A percentile compares a stretch with the other conserved stretches of the same genome.
Evolutionary conservation across 2,888 invertebrate species (phyloP).

Genomic region (Alloscopus bannaensis): DNA sequence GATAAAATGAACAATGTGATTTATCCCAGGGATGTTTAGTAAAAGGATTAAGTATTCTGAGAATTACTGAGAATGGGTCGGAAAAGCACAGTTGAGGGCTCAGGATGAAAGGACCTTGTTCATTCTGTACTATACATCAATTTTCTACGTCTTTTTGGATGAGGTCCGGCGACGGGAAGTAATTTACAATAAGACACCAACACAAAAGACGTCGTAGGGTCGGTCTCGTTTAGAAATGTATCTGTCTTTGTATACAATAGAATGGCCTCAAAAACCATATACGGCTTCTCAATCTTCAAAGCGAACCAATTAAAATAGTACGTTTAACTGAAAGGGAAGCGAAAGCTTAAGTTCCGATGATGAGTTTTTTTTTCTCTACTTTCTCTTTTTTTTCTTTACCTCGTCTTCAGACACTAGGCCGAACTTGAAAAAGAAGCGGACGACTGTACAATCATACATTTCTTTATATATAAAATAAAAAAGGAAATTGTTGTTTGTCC

Average conservation of each 20-base stretch:
- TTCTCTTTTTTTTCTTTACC: constrained; percentile 8
- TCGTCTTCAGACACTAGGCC: constrained; percentile 19
- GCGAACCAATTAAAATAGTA: too few relatives aligned
- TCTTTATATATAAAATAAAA: constrained; percentile 11
- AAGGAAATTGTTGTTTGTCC: too few relatives aligned
- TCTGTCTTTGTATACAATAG: neutral
- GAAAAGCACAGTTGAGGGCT: too few relatives aligned
- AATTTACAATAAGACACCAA: constrained; percentile 23
- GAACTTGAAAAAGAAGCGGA: neutral
- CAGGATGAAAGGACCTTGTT: too few relatives aligned
- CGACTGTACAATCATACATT: neutral
- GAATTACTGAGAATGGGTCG: too few relatives aligned
- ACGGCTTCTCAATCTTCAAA: constrained; percentile 11
- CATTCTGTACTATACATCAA: too few relatives aligned
- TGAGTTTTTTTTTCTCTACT: constrained; percentile 15
- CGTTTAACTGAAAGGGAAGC: neutral
- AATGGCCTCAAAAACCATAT: constrained; percentile 9
- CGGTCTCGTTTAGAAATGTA: neutral
- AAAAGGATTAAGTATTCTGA: too few relatives aligned
- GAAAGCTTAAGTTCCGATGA: constrained; percentile 9
- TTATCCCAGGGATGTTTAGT: too few relatives aligned
- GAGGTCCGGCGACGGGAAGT: too few relatives aligned
- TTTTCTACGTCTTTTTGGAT: too few relatives aligned
- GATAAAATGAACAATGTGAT: too few relatives aligned
- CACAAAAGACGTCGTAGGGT: neutral